Evolutionary conservation across 2,888 invertebrate species (phyloP), one percentile per base, ranked within the genome.

Genomic region (Erynnis tages): DNA sequence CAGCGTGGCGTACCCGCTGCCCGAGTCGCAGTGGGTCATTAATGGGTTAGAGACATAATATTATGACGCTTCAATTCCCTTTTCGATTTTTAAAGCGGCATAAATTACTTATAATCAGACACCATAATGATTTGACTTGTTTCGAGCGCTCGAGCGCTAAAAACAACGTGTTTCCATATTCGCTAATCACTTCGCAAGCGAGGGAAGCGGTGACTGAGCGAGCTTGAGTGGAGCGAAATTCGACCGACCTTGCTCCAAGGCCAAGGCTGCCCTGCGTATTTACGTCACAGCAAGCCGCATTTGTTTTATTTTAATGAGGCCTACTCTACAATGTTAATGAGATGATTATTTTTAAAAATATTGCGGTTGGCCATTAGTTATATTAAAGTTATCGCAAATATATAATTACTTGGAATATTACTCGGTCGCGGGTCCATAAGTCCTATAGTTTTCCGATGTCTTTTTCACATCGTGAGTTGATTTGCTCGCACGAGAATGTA

Each of bases 241-340:
- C 44, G 37, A 30, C 30, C 44, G 52, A 52, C 52, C 52, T 52
- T 52, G 52, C 30, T 30, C 38, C 44, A 52, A 52, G 52, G 52
- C 38, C 52, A 44, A 52, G 52, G 52, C 44, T 52, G 52, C 23
- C 44, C 29, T 52, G 44, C 52, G 52, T 52, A 45, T 45, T 61
- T 62, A 57, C 61, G 59, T 61, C 62, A 61, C 53, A 54, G 52
- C 46, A 53, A 53, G 50, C 56, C 55, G 57, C 56, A 46, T 54
- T 57, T 55, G 56, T 62, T 60, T 58, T 57, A 54, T 58, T 50
- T 50, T 50, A 50, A 50, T 50, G 50, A 50, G 43, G 21, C 35
- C 43, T 37, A 44, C 50, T 43, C 43, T 44, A 43, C 4, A 41
- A 50, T 43, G n/a, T 43, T 50, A 34, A 50, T 29, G 43, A 50